A percentile compares a stretch with the other conserved stretches of the same genome.
phyloP scores from a whole-genome alignment of 2,888 invertebrate species.

The Machimus atricapillus region DNA sequence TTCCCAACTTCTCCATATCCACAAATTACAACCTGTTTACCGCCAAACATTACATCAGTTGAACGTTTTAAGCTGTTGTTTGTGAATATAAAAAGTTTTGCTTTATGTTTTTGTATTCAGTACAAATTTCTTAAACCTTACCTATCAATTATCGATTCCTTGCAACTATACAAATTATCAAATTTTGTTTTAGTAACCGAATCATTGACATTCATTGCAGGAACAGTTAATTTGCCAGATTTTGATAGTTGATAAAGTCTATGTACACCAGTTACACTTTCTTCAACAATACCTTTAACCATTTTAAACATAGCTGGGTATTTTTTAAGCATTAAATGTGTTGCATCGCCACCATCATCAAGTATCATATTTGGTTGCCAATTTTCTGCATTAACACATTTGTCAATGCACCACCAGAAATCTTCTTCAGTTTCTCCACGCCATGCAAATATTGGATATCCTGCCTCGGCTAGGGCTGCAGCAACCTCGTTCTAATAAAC shows the following conservation, averaged over 20 bases:
- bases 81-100: not conserved
- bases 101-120: not conserved
- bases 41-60: slow-evolving; percentile 94
- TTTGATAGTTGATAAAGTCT: slow-evolving; percentile 94
- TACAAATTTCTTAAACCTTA: slow-evolving; percentile 51
- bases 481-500: slow-evolving; percentile 88
- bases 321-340: slow-evolving; percentile 94
- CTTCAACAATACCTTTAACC: slow-evolving; percentile 96
- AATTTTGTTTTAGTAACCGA: slow-evolving; percentile 98
- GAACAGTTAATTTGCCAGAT: slow-evolving; percentile 90
- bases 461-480: slow-evolving; percentile 91
- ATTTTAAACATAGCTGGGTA: slow-evolving; percentile 92
- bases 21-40: slow-evolving; percentile 94
- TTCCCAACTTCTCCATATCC: slow-evolving; percentile 98
- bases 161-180: slow-evolving; percentile 95
- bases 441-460: slow-evolving; percentile 93
- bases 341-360: slow-evolving; percentile 97
- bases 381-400: slow-evolving; percentile 86
- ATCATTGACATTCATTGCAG: slow-evolving; percentile 98
- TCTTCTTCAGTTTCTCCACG: slow-evolving; percentile 97
- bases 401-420: slow-evolving; percentile 99
- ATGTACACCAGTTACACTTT: slow-evolving; percentile 98
- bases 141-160: slow-evolving; percentile 90
- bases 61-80: slow-evolving; percentile 62
- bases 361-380: slow-evolving; percentile 99